Base-by-base conservation (phyloP, 1,140 invertebrate genomes). In the Physella acuta region DNA sequence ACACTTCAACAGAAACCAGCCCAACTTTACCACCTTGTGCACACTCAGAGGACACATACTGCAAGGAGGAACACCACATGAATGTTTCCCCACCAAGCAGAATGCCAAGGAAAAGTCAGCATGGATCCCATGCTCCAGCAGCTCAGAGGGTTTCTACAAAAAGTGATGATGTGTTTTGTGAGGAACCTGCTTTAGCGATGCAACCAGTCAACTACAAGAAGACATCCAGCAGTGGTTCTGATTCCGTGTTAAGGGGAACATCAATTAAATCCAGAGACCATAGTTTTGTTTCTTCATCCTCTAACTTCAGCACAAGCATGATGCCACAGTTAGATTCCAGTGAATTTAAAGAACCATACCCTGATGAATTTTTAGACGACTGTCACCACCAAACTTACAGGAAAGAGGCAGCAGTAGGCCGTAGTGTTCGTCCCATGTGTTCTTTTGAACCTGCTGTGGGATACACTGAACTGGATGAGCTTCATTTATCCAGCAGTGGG, bases 321-420 rank as follows among this genome's bases (percentile, higher is more conserved):
- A n/a, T 65, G 20, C 44, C 62, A 26, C 62, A 65, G 30, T 39
- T 31, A 26, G 62, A 53, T 30, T 28, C 62, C 3, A 2, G 3
- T 33, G 62, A 65, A 11, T 53, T 58, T 58, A 20, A 2, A 33
- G 56, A 58, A 24, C 56, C 56, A 58, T 58, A 58, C 36, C 31
- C 56, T 20, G 56, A 58, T 33, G 56, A 58, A 34, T 34, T 58
- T 34, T 34, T 58, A 5, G 62, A 65, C 33, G 49, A 65, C 34
- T 14, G 53, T 26, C 28, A 24, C 28, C 34, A 30, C 16, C 60
- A 62, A 20, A 62, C 60, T 44, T 62, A 62, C 24, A 62, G 44
- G 30, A 62, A 62, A 62, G 60, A 62, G 30, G 1, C 30, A 39
- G 60, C 36, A 20, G 20, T 62, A 3, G 34, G 28, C 37, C 31